Evolutionary conservation across 2,797 vertebrate species (phyloP), one percentile per base, ranked within the genome.

Genomic region (Takifugu rubripes): DNA sequence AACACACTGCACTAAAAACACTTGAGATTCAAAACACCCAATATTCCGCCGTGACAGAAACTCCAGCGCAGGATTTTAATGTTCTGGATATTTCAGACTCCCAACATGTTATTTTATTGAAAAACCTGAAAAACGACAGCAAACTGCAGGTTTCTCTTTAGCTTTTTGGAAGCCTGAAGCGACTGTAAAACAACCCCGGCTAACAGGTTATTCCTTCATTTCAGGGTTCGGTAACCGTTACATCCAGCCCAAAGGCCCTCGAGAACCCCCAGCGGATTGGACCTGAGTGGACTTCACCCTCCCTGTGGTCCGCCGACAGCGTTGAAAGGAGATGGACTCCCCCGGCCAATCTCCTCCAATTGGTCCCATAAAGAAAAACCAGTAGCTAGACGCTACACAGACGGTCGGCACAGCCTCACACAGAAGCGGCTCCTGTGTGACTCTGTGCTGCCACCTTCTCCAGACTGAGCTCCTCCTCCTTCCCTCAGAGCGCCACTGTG

Each of bases 161-260:
- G 49, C 29, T 16, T 27, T 55, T 10, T 33, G 31, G 31, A 33
- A 33, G 2, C 31, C 31, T 33, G 31, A 33, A 33, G 31, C 7
- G 8, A 29, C 27, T 29, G 2, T 29, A 29, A 63, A 17, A 29
- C 5, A 58, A 55, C 52, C 31, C 25, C 27, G 40, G 21, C 59
- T 71, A 48, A 74, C 27, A 64, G 2, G 8, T 12, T 62, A 0
- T 46, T 45, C n/a, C 42, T 45, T n/a, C 40, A 33, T 5, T 10
- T 68, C 49, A 99, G 97, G 93, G 81, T 96, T 95, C 87, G 92
- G 93, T 86, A 94, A 91, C 88, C 93, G 93, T 80, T 93, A 93
- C 87, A 88, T 90, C 79, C 94, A 93, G 72, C 94, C 95, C 75
- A 94, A 88, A 93, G 95, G 94, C 88, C 95, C 95, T 61, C 90